Conservation (phyloP, 1,140 invertebrate genomes). For the Cydia amplana region DNA sequence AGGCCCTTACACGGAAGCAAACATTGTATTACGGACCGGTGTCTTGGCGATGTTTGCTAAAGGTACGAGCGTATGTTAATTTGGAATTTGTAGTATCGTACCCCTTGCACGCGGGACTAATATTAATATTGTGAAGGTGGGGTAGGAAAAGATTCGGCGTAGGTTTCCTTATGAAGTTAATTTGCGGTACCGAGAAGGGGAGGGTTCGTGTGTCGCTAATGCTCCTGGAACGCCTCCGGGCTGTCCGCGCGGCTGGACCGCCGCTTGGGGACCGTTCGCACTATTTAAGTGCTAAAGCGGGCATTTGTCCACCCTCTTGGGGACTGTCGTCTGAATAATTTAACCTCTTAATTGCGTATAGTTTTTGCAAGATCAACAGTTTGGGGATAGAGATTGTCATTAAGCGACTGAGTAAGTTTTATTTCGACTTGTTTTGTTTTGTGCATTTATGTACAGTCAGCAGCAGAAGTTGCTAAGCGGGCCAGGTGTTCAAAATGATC, state of each 20-base stretch:
- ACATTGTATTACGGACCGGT: constrained; percentile 74
- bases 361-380: constrained; percentile 41
- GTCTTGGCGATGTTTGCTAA: constrained; percentile 73
- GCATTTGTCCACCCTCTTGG: constrained; percentile 67
- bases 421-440: neutral
- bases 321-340: constrained; percentile 69
- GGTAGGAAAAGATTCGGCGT: constrained; percentile 47
- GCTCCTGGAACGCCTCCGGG: constrained; percentile 63
- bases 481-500: no score
- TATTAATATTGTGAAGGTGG: constrained; percentile 69
- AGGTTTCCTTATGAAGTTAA: constrained; percentile 65
- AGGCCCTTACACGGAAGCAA: constrained; percentile 76
- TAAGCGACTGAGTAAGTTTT: neutral
- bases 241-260: constrained; percentile 64
- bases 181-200: constrained; percentile 74
- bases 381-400: constrained; percentile 31
- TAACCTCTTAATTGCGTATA: constrained; percentile 68
- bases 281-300: constrained; percentile 76
- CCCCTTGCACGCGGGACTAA: constrained; percentile 58
- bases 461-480: no score
- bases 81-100: constrained; percentile 62
- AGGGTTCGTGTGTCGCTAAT: constrained; percentile 61
- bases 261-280: constrained; percentile 57
- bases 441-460: neutral
- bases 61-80: constrained; percentile 75